Percentiles rank a stretch among this genome's conserved stretches.
Conservation (phyloP, 2,888 invertebrate genomes). For the Calliopum simillimum region DNA sequence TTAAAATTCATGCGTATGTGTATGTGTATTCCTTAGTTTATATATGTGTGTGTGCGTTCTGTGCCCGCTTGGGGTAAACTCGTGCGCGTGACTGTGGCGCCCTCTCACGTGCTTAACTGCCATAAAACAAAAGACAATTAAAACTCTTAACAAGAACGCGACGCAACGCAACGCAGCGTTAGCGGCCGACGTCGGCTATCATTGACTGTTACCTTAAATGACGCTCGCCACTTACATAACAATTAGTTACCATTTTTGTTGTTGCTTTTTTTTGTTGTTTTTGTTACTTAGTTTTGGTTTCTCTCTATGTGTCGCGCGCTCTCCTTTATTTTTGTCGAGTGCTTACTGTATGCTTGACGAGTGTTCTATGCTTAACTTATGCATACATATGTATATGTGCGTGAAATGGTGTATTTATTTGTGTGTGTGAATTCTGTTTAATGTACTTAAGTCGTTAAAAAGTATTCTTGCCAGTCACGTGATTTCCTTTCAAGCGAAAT, state of each 20-base stretch:
- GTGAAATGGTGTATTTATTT: neutral
- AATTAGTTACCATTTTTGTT: neutral
- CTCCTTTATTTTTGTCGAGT: no score
- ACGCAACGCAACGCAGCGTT: neutral
- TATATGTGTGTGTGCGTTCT: no score
- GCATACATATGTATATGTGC: neutral
- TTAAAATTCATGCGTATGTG: no score
- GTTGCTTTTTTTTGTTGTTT: neutral
- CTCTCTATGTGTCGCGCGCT: neutral
- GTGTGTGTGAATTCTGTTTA: no score
- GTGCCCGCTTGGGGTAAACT: no score
- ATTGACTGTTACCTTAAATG: neutral
- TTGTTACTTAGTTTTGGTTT: neutral
- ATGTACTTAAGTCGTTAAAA: no score
- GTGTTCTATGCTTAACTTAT: no score
- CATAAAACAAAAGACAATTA: slow-evolving; percentile 24
- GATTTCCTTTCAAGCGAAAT: no score
- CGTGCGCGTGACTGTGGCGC: slow-evolving; percentile 1
- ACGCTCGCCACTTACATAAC: slow-evolving; percentile 10
- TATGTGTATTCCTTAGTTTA: no score
- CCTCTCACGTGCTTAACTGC: slow-evolving; percentile 29
- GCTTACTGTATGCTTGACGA: no score
- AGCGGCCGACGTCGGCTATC: neutral
- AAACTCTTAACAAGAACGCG: slow-evolving; percentile 6
- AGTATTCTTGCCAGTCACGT: no score